Base-by-base conservation (phyloP, 2,888 invertebrate species). In the Drosophila eohydei region DNA sequence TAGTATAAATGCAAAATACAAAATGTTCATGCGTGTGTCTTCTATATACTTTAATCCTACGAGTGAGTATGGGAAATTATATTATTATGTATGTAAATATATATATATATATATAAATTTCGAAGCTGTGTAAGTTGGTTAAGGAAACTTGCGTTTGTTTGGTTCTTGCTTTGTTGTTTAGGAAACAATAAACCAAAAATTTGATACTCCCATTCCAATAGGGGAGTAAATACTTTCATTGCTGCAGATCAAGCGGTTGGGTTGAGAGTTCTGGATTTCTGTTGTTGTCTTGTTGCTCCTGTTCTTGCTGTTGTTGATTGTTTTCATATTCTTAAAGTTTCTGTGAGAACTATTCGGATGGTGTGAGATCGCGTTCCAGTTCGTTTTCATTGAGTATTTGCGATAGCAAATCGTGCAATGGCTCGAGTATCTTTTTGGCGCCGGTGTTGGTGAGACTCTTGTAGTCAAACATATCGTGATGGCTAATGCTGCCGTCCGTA, bases 381-480 rank as follows among this genome's bases (percentile, higher is more conserved):
- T 96, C 96, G 61, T 95, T 96, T 93, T 96, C 97, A 85, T 94
- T 95, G 60, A 97, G 93, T 85, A 97, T 94, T 92, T 97, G 97
- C 74, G 95, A 94, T 26, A 97, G 93, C 74, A 97, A 94, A 92
- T 97, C 97, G 92, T 96, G 95, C 56, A 97, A 95, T 26, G 97
- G 96, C 93, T 97, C 97, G 92, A 97, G 97, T 11, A 96, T 96
- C 93, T 97, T 97, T 89, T 95, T 95, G 92, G 97, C 97, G 60
- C 98, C 98, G 56, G 96, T 95, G 93, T 96, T 96, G 2, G 97
- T 97, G 69, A 97, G 94, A 90, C 97, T 96, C 56, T 98, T 94
- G 93, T 97, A 98, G 93, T 98, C 98, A 91, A 97, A 96, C 97
- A 98, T 97, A 91, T 98, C 98, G 90, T 96, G 96, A 91, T 97